These are phyloP conservation scores for Corvus moneduloides DNA, from an alignment of 2,113 vertebrate genomes.

Conservation along the genomic window DNA sequence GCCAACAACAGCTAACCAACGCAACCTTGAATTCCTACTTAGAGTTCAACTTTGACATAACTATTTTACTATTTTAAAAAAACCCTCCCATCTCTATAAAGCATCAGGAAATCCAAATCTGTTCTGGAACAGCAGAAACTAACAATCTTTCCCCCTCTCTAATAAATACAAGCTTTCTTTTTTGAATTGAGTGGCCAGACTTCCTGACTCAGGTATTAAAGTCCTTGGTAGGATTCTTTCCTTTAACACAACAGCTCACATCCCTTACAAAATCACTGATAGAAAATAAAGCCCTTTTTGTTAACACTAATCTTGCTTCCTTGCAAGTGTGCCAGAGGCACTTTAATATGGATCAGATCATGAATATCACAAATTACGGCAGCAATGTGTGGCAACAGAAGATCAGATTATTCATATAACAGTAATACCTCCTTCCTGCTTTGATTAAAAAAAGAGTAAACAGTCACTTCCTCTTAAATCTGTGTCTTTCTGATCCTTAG, in stretches of 20 bases:
- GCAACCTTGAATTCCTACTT: neutral
- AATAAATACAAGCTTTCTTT: neutral
- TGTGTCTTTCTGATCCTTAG: neutral
- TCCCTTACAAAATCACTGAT: slow-evolving; percentile 22
- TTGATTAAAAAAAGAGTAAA: neutral
- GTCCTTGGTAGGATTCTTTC: neutral
- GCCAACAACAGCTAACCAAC: neutral
- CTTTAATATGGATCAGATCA: slow-evolving; percentile 1
- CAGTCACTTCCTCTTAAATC: neutral
- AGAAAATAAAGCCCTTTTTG: slow-evolving; percentile 48
- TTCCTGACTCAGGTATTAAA: neutral
- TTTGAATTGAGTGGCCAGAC: neutral
- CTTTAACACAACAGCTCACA: slow-evolving; percentile 10
- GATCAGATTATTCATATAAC: neutral
- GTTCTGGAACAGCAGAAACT: neutral
- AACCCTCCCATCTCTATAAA: neutral
- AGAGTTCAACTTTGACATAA: neutral
- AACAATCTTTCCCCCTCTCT: neutral
- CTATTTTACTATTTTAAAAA: neutral
- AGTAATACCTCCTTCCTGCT: neutral
- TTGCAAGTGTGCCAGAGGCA: neutral
- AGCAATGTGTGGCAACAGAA: neutral
- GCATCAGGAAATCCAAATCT: neutral
- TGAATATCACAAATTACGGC: slow-evolving; percentile 9
- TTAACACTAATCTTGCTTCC: neutral